Percentiles rank a stretch among this genome's conserved stretches.
Evolutionary conservation across 2,797 vertebrate genomes (phyloP).

Genomic region (Scolopax bukidnonensis): DNA sequence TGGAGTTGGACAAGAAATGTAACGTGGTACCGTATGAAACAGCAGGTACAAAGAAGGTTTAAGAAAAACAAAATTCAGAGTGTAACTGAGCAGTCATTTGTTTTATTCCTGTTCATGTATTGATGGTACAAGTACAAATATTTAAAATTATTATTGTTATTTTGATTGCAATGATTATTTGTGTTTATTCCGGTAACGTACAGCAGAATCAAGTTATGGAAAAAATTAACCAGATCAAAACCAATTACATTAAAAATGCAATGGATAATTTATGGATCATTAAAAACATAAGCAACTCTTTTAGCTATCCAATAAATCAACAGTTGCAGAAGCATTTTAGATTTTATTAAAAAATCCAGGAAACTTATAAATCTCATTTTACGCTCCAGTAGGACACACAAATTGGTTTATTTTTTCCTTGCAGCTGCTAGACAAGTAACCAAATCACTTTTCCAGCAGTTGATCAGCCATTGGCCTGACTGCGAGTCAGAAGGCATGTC

Average conservation of each 20-base stretch:
- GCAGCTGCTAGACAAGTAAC: not conserved
- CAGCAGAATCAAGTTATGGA: not conserved
- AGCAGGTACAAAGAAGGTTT: not conserved
- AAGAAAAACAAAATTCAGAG: not conserved
- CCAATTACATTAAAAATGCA: not conserved
- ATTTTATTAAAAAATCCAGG: constrained; percentile 43
- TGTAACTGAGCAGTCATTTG: not conserved
- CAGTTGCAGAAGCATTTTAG: not conserved
- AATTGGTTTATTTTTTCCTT: not conserved
- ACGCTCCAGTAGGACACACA: not conserved
- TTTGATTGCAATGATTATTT: not conserved
- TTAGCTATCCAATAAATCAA: constrained; percentile 19
- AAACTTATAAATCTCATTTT: constrained; percentile 42
- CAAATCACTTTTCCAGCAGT: not conserved
- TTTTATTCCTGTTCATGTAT: not conserved
- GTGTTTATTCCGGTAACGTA: not conserved
- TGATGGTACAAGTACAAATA: not conserved
- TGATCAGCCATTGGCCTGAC: not conserved
- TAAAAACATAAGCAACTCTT: constrained; percentile 17
- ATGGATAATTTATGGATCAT: constrained; percentile 1
- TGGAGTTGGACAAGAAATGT: not conserved
- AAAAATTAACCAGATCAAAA: not conserved
- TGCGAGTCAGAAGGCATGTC: not conserved
- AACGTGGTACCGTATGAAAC: not conserved
- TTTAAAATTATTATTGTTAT: not conserved